Evolutionary conservation across 2,888 invertebrate species (phyloP), one percentile per base, ranked within the genome.

Genomic region (Linyphia triangularis): DNA sequence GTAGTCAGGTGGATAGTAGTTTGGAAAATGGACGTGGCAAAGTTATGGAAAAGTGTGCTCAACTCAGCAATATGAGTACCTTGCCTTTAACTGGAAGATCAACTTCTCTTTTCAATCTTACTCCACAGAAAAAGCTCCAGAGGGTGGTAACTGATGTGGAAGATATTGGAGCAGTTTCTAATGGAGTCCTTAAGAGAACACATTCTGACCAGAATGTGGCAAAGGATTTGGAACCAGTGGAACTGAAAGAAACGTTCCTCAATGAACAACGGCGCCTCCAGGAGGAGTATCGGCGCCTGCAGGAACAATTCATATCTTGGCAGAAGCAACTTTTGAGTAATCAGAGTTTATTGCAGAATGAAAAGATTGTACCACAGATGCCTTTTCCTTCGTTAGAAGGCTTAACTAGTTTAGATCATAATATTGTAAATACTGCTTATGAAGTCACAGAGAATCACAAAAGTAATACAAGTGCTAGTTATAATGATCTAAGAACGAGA

Each of bases 331-430:
- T 89, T 30, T 61, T 89, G 26, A 63, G 72, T 77, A 89, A 89
- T 70, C 89, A 89, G 79, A 82, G 30, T 51, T 70, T 89, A 69
- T 70, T 89, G 51, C 85, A 89, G 72, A 85, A n/a, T 77, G 85
- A 89, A 77, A 79, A 85, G 51, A 89, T 89, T 70, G 63, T 89
- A 59, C 85, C 89, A 61, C 81, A 89, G 70, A 89, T 89, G 89
- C 73, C 85, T 77, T 85, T 89, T 75, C 85, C 89, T 63, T 65
- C 85, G 7, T 85, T 89, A 28, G 81, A 75, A 57, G 51, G 65
- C 43, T 57, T 82, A 70, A 63, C 67, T 65, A 85, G 37, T 72
- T 78, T 84, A 73, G 84, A 75, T 79, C 43, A 26, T 24, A 85
- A 67, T 72, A 10, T 37, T 9, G 37, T 28, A 19, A 70, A 59